These are phyloP conservation scores for Heterocephalus glaber DNA, from an alignment of 2,113 vertebrate species.

Conservation along the genomic window DNA sequence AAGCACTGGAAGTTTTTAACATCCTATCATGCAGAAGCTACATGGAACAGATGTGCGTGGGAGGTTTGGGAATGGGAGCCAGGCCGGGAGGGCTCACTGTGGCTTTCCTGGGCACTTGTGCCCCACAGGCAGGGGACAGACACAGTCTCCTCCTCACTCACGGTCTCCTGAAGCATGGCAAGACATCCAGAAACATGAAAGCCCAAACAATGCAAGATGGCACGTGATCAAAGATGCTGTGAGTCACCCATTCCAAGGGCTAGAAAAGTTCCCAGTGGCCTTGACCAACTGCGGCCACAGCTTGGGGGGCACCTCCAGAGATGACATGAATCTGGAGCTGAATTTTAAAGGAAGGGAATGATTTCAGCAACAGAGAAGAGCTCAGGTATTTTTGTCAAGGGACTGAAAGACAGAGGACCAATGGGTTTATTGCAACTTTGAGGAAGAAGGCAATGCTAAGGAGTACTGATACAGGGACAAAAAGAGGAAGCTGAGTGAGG, in stretches of 20 bases:
- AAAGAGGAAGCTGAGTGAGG: background rate
- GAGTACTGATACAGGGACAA: background rate
- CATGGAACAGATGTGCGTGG: background rate
- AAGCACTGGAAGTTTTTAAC: background rate
- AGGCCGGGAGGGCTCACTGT: background rate
- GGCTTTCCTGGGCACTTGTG: background rate
- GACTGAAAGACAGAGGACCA: background rate
- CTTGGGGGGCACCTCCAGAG: background rate
- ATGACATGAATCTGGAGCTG: background rate
- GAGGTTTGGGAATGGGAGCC: background rate
- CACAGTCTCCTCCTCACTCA: accelerated
- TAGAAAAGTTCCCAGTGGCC: background rate
- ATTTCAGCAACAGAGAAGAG: background rate
- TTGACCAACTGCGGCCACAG: background rate
- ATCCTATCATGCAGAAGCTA: background rate
- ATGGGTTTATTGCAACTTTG: background rate
- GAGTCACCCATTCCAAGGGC: background rate
- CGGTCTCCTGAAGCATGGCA: background rate
- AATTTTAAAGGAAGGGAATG: background rate
- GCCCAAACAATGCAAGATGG: background rate
- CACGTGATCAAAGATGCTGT: background rate
- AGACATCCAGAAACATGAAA: background rate
- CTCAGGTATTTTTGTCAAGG: background rate
- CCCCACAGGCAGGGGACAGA: background rate
- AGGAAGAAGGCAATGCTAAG: background rate